Conservation (phyloP, 2,888 invertebrate species). For the Dryococelus australis region DNA sequence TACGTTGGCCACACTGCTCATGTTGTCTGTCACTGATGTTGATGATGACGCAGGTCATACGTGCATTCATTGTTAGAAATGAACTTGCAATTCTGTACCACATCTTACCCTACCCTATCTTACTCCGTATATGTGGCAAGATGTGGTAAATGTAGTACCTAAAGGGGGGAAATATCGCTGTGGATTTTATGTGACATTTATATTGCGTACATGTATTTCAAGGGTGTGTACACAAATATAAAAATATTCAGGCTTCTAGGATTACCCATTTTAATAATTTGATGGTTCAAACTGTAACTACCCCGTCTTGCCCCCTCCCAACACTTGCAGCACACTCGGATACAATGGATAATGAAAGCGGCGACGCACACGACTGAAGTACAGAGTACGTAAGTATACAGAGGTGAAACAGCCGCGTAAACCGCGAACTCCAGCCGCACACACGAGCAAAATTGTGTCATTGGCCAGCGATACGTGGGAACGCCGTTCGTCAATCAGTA, state of each 20-base stretch:
- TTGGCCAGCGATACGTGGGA: too few relatives aligned
- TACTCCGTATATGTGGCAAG: conserved; percentile 10
- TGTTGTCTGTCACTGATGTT: conserved; percentile 25
- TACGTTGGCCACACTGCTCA: not conserved
- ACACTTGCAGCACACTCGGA: too few relatives aligned
- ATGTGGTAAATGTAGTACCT: not conserved
- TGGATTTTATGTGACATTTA: not conserved
- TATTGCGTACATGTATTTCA: not conserved
- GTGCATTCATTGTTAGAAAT: not conserved
- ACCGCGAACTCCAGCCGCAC: too few relatives aligned
- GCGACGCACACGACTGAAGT: too few relatives aligned
- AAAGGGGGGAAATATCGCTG: not conserved
- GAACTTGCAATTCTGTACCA: not conserved
- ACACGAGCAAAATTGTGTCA: too few relatives aligned
- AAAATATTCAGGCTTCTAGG: not conserved
- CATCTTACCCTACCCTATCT: not conserved
- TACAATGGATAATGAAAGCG: too few relatives aligned
- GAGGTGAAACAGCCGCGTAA: too few relatives aligned
- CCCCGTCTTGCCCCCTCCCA: conserved; percentile 30
- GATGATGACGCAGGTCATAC: conserved; percentile 5
- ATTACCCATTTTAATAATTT: not conserved
- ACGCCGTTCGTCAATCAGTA: too few relatives aligned
- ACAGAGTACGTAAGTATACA: too few relatives aligned
- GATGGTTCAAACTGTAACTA: conserved; percentile 22
- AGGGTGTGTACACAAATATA: not conserved